Evolutionary conservation across 1,140 invertebrate species (phyloP).

Genomic region (Triops longicaudatus): DNA sequence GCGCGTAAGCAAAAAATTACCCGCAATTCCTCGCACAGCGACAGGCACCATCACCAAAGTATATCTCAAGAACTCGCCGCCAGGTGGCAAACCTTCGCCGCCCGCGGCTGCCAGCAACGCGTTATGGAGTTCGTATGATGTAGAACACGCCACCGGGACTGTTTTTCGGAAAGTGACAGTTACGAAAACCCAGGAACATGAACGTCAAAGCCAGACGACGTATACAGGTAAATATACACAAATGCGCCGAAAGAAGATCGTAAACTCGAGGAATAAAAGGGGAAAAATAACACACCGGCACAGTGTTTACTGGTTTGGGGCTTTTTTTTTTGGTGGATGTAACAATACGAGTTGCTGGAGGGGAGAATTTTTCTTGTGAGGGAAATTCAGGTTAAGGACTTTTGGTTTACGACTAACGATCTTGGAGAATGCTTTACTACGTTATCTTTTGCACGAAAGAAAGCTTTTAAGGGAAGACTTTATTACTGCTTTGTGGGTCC

Average conservation of each 20-base stretch:
- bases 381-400: no score
- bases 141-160: slow-evolving; percentile 40
- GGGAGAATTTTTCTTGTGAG: no score
- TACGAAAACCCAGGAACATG: slow-evolving; percentile 33
- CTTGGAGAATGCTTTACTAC: no score
- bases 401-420: no score
- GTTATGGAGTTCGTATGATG: slow-evolving; percentile 36
- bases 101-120: slow-evolving; percentile 21
- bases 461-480: no score
- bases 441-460: no score
- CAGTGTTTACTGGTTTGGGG: background rate
- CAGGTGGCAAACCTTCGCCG: slow-evolving; percentile 3
- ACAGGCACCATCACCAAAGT: background rate
- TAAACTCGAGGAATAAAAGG: background rate
- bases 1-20: slow-evolving; percentile 17
- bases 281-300: slow-evolving; percentile 23
- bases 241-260: background rate
- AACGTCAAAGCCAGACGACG: background rate
- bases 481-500: no score
- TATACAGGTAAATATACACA: background rate
- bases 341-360: background rate
- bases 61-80: slow-evolving; percentile 1
- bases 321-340: slow-evolving; percentile 25
- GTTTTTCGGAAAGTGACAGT: slow-evolving; percentile 46
- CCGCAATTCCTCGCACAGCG: background rate